Conservation (phyloP, 2,888 invertebrate genomes). For the Drosophila bunnanda region DNA sequence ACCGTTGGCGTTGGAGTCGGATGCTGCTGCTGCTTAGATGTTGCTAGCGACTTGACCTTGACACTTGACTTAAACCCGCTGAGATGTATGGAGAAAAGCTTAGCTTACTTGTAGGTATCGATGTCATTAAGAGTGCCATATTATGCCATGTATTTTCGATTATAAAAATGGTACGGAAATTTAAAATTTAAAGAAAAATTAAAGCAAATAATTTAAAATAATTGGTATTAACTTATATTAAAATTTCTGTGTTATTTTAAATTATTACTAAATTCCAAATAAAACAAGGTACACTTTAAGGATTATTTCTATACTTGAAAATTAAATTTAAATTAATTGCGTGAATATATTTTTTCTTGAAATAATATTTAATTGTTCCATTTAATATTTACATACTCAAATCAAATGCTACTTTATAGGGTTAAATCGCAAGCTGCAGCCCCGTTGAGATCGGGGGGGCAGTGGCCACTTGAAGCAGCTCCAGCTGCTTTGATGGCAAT, state of each 20-base stretch:
- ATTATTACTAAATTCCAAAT: background rate
- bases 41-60: slow-evolving; percentile 52
- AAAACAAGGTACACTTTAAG: too few species aligned
- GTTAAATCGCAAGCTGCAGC: slow-evolving; percentile 17
- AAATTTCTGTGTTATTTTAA: background rate
- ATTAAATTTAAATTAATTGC: too few species aligned
- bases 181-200: background rate
- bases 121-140: background rate
- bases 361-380: too few species aligned
- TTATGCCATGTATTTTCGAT: background rate
- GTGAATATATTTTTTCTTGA: too few species aligned
- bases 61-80: slow-evolving; percentile 42
- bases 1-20: background rate
- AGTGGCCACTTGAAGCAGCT: slow-evolving; percentile 15
- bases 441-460: slow-evolving; percentile 18
- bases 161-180: background rate
- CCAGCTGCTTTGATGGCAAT: slow-evolving; percentile 9
- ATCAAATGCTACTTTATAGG: background rate
- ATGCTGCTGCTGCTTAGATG: slow-evolving; percentile 28
- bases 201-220: background rate
- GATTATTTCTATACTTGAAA: too few species aligned
- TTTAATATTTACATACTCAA: too few species aligned
- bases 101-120: background rate
- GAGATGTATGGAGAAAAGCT: background rate
- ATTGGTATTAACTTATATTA: background rate